These are phyloP conservation scores for Holocentrus rufus DNA, from an alignment of 2,797 vertebrate genomes.

Conservation along the genomic window DNA sequence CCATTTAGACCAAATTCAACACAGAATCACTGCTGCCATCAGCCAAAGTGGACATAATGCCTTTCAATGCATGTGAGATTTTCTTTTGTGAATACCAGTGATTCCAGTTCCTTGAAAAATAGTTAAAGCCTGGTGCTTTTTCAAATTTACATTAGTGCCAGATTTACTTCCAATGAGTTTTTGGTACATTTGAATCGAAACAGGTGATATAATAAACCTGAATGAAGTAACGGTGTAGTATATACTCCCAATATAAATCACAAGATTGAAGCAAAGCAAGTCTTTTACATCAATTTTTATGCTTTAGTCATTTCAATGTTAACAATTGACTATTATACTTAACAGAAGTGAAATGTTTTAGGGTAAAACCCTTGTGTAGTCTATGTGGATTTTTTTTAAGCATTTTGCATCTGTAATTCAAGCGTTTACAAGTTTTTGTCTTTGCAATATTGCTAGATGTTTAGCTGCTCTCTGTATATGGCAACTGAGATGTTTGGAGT, in stretches of 20 bases:
- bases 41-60: conserved; percentile 69
- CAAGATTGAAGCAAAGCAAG: conserved; percentile 19
- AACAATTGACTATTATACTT: conserved; percentile 43
- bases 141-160: conserved; percentile 29
- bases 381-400: conserved; percentile 34
- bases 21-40: conserved; percentile 42
- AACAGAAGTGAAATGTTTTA: conserved; percentile 35
- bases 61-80: conserved; percentile 39
- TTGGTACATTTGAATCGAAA: conserved; percentile 45
- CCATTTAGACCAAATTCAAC: conserved; percentile 58
- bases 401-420: conserved; percentile 43
- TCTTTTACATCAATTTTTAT: conserved; percentile 20
- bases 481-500: conserved; percentile 55
- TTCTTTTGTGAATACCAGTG: conserved; percentile 1
- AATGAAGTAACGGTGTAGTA: conserved; percentile 6
- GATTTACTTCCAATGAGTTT: conserved; percentile 28
- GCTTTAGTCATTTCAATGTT: conserved; percentile 51
- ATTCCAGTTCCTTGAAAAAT: background rate
- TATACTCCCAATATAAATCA: conserved; percentile 31
- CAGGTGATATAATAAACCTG: conserved; percentile 9
- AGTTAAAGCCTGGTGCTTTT: conserved; percentile 62
- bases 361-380: conserved; percentile 46
- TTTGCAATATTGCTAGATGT: conserved; percentile 55
- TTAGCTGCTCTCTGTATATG: conserved; percentile 60
- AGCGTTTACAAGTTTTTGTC: conserved; percentile 69